Conservation (phyloP, 2,113 vertebrate genomes). For the Xyrauchen texanus region DNA sequence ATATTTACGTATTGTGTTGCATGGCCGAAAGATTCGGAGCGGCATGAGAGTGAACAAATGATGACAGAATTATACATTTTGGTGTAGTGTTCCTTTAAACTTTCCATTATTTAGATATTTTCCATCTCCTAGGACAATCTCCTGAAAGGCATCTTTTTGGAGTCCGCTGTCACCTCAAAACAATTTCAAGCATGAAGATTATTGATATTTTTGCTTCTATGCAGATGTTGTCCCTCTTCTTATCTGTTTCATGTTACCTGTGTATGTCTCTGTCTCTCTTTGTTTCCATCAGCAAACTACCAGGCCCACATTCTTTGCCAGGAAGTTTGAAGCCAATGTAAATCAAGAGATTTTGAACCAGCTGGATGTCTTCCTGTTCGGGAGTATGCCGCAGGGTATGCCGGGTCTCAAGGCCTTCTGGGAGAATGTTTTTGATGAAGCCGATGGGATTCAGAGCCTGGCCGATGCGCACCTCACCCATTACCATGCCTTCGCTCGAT, state of each 20-base stretch:
- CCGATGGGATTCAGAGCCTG: constrained; percentile 82
- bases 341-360: constrained; percentile 97
- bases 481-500: constrained; percentile 86
- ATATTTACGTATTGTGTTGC: not conserved
- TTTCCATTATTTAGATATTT: not conserved
- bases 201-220: not conserved
- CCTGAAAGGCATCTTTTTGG: not conserved
- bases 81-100: not conserved
- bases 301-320: constrained; percentile 94
- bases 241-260: not conserved
- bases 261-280: constrained; percentile 7
- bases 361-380: constrained; percentile 90
- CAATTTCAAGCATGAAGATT: constrained; percentile 28
- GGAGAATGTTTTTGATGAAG: constrained; percentile 91
- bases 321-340: constrained; percentile 96
- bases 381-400: constrained; percentile 82
- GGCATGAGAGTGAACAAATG: not conserved
- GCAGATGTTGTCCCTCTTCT: no score
- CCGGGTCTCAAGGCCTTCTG: constrained; percentile 88
- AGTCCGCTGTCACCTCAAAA: not conserved
- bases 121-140: constrained; percentile 19
- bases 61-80: not conserved
- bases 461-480: constrained; percentile 86
- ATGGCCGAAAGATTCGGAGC: not conserved
- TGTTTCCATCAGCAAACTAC: constrained; percentile 85